Evolutionary conservation across 2,888 invertebrate genomes (phyloP).

Genomic region (Dascillus cervinus): DNA sequence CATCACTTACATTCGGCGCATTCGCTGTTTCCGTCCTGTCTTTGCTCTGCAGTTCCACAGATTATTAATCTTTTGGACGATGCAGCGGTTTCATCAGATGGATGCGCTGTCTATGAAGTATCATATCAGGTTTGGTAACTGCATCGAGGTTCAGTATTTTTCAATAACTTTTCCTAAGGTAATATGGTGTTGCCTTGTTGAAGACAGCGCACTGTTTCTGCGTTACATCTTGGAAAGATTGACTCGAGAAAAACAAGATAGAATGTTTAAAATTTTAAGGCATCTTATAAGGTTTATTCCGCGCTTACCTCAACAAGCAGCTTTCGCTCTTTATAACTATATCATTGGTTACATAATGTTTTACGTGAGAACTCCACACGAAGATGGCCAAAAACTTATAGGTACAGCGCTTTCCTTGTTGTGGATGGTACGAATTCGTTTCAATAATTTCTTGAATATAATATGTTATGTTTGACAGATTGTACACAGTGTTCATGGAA

Average conservation of each 20-base stretch:
- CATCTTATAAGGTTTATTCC: constrained; percentile 91
- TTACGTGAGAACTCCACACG: constrained; percentile 93
- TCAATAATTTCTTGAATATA: constrained; percentile 1
- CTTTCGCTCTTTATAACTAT: constrained; percentile 96
- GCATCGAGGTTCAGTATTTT: background rate
- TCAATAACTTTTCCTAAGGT: constrained; percentile 50
- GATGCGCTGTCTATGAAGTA: constrained; percentile 93
- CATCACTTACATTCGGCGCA: constrained; percentile 89
- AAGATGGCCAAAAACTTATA: constrained; percentile 89
- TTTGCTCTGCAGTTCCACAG: constrained; percentile 92
- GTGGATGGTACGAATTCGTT: constrained; percentile 72
- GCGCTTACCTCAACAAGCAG: constrained; percentile 91
- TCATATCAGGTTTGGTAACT: constrained; percentile 73
- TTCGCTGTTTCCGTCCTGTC: constrained; percentile 91
- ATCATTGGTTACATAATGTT: constrained; percentile 99
- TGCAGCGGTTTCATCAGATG: constrained; percentile 88
- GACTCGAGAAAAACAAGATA: constrained; percentile 87
- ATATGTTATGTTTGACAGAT: constrained; percentile 52
- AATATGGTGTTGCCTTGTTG: constrained; percentile 96
- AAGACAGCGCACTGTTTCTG: constrained; percentile 93
- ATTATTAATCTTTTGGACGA: constrained; percentile 93
- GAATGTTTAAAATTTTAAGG: constrained; percentile 87
- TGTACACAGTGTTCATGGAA: constrained; percentile 96
- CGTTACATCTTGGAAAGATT: constrained; percentile 92
- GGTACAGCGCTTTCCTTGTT: constrained; percentile 90